Evolutionary conservation across 2,113 vertebrate genomes (phyloP).

Genomic region (Epinephelus moara): DNA sequence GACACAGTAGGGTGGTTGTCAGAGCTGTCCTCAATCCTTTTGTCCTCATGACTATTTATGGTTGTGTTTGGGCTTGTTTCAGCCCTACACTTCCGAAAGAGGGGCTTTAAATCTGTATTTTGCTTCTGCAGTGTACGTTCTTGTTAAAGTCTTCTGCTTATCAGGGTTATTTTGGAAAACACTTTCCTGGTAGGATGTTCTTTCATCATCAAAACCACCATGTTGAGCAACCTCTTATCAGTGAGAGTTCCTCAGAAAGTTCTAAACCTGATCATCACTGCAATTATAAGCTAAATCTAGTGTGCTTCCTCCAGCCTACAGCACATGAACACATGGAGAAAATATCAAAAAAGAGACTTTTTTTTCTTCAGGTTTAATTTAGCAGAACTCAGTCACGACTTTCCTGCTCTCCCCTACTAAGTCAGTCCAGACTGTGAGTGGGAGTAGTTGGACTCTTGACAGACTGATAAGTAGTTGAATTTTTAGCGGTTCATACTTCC

Average conservation of each 20-base stretch:
- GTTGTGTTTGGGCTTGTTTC: background rate
- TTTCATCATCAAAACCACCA: background rate
- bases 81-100: background rate
- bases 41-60: constrained; percentile 45
- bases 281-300: background rate
- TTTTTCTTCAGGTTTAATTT: background rate
- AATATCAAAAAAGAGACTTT: constrained; percentile 11
- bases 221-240: background rate
- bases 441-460: constrained; percentile 63
- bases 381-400: constrained; percentile 36
- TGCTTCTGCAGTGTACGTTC: background rate
- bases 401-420: constrained; percentile 15
- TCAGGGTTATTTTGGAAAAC: background rate
- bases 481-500: constrained; percentile 11
- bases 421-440: constrained; percentile 65
- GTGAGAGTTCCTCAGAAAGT: background rate
- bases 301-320: background rate
- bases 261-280: too few relatives aligned
- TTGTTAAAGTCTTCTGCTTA: background rate
- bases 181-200: background rate
- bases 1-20: background rate
- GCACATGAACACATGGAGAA: constrained; percentile 11
- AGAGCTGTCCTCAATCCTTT: constrained; percentile 19
- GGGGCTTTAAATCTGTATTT: background rate
- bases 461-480: constrained; percentile 21